A percentile compares a stretch with the other conserved stretches of the same genome.
Conservation (phyloP, 2,113 vertebrate species). For the Brachypteracias leptosomus region DNA sequence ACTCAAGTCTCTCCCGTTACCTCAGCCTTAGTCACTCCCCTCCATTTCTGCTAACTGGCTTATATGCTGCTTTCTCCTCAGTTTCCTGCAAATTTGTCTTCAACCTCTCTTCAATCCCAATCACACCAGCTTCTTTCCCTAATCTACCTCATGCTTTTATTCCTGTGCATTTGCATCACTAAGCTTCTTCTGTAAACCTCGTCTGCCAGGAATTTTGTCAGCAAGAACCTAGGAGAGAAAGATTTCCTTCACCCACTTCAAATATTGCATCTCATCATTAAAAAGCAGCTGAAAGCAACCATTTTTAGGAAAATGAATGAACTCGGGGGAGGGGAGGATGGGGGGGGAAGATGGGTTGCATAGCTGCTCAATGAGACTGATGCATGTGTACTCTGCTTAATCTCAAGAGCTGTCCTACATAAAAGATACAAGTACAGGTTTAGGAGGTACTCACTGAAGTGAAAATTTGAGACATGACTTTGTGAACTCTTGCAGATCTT, state of each 20-base stretch:
- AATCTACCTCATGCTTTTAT: not conserved
- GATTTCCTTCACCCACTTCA: not conserved
- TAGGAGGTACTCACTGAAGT: not conserved
- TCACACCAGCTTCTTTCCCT: not conserved
- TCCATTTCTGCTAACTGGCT: not conserved
- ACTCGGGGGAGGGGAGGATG: not conserved
- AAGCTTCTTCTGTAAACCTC: not conserved
- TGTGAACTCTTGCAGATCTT: not conserved
- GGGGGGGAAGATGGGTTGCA: not conserved
- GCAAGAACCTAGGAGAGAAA: not conserved
- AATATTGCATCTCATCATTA: not conserved
- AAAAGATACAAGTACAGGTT: not conserved
- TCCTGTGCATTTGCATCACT: not conserved
- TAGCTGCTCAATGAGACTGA: not conserved
- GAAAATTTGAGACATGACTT: not conserved
- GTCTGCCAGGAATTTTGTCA: not conserved
- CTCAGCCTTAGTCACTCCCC: not conserved
- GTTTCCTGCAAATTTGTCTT: not conserved
- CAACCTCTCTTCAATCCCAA: not conserved
- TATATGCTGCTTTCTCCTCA: not conserved
- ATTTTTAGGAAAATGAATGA: not conserved
- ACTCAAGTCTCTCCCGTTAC: not conserved
- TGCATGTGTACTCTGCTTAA: fast-evolving
- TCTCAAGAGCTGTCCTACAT: not conserved
- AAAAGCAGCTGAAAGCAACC: not conserved